phyloP scores from a whole-genome alignment of 1,140 invertebrate species.

The Drosophila navojoa region DNA sequence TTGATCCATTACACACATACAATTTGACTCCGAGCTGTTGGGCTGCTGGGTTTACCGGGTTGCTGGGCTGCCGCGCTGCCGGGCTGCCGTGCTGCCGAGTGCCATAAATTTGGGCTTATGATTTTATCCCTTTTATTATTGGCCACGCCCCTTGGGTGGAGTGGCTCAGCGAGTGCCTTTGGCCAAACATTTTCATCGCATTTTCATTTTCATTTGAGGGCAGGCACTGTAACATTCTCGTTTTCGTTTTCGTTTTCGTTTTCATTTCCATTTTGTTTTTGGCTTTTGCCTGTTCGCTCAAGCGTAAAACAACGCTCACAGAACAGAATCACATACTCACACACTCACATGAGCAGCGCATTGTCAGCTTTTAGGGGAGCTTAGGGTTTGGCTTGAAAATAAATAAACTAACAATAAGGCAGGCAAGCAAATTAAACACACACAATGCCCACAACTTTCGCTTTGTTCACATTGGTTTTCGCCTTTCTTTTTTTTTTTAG shows the following conservation, averaged over 20 bases:
- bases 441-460: slow-evolving; percentile 41
- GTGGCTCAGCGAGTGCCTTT: slow-evolving; percentile 17
- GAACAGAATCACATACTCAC: slow-evolving; percentile 37
- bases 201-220: slow-evolving; percentile 40
- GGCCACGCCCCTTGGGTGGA: slow-evolving; percentile 18
- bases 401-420: slow-evolving; percentile 54
- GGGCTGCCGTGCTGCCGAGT: slow-evolving; percentile 31
- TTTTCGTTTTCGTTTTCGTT: slow-evolving; percentile 51
- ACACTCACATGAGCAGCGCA: slow-evolving; percentile 25
- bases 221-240: slow-evolving; percentile 44
- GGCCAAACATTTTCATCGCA: slow-evolving; percentile 36
- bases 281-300: slow-evolving; percentile 63
- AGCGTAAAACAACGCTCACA: slow-evolving; percentile 72
- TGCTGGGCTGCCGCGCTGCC: too few species aligned
- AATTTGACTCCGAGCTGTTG: slow-evolving; percentile 48
- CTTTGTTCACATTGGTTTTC: slow-evolving; percentile 37
- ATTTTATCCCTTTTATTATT: slow-evolving; percentile 76
- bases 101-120: slow-evolving; percentile 80
- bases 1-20: slow-evolving; percentile 75
- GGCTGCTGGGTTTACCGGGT: background rate
- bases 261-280: slow-evolving; percentile 44
- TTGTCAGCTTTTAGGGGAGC: slow-evolving; percentile 52
- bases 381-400: slow-evolving; percentile 43
- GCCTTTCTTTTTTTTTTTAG: slow-evolving; percentile 4
- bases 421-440: slow-evolving; percentile 51